These are phyloP conservation scores for Gymnosoma rotundatum DNA, from an alignment of 2,888 invertebrate genomes.

Conservation along the genomic window DNA sequence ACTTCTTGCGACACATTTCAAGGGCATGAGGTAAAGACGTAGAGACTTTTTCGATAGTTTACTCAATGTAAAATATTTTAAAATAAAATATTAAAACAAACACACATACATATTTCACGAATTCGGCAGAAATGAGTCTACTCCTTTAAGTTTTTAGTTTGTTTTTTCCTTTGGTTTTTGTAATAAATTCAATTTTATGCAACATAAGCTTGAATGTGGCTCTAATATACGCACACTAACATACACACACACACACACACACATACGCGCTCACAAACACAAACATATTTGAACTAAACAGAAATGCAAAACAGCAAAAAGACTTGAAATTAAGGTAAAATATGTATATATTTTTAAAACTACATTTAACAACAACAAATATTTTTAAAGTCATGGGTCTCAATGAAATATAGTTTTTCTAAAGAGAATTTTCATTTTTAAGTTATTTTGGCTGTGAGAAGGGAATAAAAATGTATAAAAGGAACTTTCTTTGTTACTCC, in stretches of 20 bases:
- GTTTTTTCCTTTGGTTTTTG: slow-evolving; percentile 7
- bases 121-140: neutral
- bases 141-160: neutral
- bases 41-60: too few relatives aligned
- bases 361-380: slow-evolving; percentile 42
- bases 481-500: slow-evolving; percentile 42
- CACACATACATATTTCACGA: neutral
- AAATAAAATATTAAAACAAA: neutral
- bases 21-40: too few relatives aligned
- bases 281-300: neutral
- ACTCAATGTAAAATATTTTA: too few relatives aligned
- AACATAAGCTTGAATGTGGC: slow-evolving; percentile 48
- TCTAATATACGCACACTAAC: neutral
- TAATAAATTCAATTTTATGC: slow-evolving; percentile 62
- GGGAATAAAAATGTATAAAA: slow-evolving; percentile 8
- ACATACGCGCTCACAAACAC: too few relatives aligned
- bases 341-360: slow-evolving; percentile 27
- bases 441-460: neutral
- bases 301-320: slow-evolving; percentile 25
- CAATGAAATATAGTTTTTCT: slow-evolving; percentile 16
- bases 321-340: slow-evolving; percentile 56
- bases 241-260: neutral
- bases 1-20: too few relatives aligned
- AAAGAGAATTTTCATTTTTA: slow-evolving; percentile 22
- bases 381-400: slow-evolving; percentile 50